A percentile compares a stretch with the other conserved stretches of the same genome.
Conservation (phyloP, 2,888 invertebrate species). For the Minunthozetes semirufus region DNA sequence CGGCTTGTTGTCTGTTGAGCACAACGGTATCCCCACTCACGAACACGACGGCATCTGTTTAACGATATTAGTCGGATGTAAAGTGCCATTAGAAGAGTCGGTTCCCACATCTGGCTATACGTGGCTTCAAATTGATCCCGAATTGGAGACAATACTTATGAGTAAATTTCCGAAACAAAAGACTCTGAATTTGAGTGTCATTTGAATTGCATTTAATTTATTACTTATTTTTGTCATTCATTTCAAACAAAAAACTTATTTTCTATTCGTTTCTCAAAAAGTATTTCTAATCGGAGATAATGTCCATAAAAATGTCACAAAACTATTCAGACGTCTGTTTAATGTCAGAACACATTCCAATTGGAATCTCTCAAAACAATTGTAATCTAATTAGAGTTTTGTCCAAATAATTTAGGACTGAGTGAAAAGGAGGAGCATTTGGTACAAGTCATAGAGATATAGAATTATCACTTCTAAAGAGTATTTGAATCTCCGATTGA, state of each 20-base stretch:
- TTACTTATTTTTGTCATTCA: background rate
- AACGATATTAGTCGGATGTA: constrained; percentile 72
- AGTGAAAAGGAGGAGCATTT: no score
- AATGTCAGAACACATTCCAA: no score
- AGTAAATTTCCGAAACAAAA: constrained; percentile 66
- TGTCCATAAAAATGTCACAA: no score
- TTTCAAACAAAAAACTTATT: background rate
- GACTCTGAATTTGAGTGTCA: constrained; percentile 71
- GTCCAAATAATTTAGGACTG: no score
- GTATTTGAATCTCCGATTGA: no score
- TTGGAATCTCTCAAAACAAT: no score
- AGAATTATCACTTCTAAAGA: no score
- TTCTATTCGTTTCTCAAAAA: background rate
- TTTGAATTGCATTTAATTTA: constrained; percentile 59
- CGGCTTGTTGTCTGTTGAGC: constrained; percentile 62
- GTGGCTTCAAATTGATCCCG: constrained; percentile 72
- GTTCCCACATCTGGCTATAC: constrained; percentile 74
- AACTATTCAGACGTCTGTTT: no score
- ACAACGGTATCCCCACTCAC: constrained; percentile 44
- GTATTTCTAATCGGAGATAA: no score
- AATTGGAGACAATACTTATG: constrained; percentile 62
- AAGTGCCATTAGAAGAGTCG: constrained; percentile 76
- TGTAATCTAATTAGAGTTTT: no score
- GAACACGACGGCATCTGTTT: constrained; percentile 69
- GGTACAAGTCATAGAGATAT: no score